These are phyloP conservation scores for Nemurella pictetii DNA, from an alignment of 2,888 invertebrate genomes.

Conservation along the genomic window DNA sequence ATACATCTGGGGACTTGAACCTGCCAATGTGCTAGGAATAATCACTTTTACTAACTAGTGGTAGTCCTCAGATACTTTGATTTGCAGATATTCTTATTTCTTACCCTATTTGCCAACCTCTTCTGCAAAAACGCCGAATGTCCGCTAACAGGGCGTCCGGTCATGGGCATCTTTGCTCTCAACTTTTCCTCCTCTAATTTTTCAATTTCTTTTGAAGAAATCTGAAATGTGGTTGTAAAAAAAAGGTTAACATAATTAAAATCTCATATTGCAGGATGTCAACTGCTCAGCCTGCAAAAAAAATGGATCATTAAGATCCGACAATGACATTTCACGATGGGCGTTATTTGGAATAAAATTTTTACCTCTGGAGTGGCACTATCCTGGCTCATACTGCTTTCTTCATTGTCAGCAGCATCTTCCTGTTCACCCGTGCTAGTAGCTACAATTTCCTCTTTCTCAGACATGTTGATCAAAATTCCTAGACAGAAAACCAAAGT, in stretches of 20 bases:
- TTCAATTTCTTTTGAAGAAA: slow-evolving; percentile 72
- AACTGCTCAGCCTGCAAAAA: not conserved
- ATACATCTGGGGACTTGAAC: no score
- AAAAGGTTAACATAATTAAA: not conserved
- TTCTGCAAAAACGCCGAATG: slow-evolving; percentile 94
- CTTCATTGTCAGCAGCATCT: not conserved
- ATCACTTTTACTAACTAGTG: no score
- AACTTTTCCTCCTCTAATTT: slow-evolving; percentile 91
- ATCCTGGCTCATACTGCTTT: not conserved
- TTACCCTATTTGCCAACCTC: slow-evolving; percentile 89
- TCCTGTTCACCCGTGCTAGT: not conserved
- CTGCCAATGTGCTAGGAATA: no score
- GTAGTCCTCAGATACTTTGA: no score
- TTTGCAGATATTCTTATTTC: no score
- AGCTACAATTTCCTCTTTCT: not conserved
- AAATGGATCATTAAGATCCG: not conserved
- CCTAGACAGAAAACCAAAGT: not conserved
- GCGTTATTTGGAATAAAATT: no score
- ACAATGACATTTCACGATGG: no score
- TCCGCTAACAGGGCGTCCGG: slow-evolving; percentile 66
- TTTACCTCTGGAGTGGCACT: not conserved
- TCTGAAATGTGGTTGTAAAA: slow-evolving; percentile 47
- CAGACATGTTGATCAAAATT: not conserved
- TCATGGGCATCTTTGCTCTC: slow-evolving; percentile 86
- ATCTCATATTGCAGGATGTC: not conserved